A percentile compares a stretch with the other conserved stretches of the same genome.
phyloP scores from a whole-genome alignment of 1,140 invertebrate species.

The Temnothorax curvispinosus region DNA sequence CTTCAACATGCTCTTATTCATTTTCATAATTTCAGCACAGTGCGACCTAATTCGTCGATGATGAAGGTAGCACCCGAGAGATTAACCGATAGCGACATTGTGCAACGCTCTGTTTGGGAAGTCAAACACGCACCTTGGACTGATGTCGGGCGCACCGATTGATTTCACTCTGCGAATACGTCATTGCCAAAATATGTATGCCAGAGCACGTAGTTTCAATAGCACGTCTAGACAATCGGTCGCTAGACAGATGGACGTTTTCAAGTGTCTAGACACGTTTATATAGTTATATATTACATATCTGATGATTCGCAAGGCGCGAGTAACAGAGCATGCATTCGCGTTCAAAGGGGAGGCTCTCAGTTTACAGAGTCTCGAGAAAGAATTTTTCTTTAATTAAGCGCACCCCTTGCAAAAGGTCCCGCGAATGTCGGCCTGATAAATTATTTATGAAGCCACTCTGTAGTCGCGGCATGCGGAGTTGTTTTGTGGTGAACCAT shows the following conservation, averaged over 20 bases:
- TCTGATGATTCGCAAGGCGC: neutral
- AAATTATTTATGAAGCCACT: constrained; percentile 45
- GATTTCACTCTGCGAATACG: constrained; percentile 47
- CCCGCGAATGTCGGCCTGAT: constrained; percentile 6
- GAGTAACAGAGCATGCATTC: neutral
- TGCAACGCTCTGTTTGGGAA: constrained; percentile 17
- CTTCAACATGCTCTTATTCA: neutral
- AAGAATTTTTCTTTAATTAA: neutral
- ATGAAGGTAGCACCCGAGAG: neutral
- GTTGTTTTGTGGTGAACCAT: constrained; percentile 35
- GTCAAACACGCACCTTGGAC: constrained; percentile 19
- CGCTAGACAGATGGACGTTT: neutral
- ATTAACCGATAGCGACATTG: constrained; percentile 23
- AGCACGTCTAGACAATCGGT: constrained; percentile 1
- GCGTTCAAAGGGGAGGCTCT: neutral
- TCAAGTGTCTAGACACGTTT: neutral
- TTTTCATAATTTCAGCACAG: neutral
- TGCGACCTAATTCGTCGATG: neutral
- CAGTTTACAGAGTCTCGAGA: neutral
- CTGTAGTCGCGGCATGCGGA: constrained; percentile 25
- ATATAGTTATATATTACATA: constrained; percentile 14
- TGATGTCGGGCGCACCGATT: constrained; percentile 31
- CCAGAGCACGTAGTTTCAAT: constrained; percentile 30
- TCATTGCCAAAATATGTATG: constrained; percentile 53
- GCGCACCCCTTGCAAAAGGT: neutral